A percentile compares a stretch with the other conserved stretches of the same genome.
These are phyloP conservation scores for Metridium senile DNA, from an alignment of 92 coral and sea anemone genomes.

Conservation along the genomic window DNA sequence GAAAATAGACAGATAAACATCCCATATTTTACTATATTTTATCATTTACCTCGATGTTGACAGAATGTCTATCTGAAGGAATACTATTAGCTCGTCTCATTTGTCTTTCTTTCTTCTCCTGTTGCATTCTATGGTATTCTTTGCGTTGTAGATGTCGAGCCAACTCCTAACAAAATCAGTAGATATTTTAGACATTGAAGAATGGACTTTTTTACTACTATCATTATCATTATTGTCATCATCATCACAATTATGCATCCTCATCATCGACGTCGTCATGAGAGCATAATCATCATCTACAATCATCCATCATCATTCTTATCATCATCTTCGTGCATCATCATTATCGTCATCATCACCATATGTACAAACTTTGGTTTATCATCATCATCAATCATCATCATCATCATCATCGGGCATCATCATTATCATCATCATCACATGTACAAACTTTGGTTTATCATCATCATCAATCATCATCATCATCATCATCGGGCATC, in stretches of 20 bases:
- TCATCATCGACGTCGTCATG: not conserved
- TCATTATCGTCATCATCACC: not conserved
- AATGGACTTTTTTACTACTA: too few relatives aligned
- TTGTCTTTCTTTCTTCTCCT: conserved; percentile 81
- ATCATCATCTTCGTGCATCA: not conserved
- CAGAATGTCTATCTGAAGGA: conserved; percentile 70
- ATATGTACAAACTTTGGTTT: too few relatives aligned
- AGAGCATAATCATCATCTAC: not conserved
- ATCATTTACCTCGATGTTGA: conserved; percentile 28
- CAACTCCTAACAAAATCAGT: conserved; percentile 57
- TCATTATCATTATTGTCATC: not conserved
- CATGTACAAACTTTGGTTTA: not conserved
- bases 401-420: not conserved
- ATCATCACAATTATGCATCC: not conserved
- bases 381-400: not conserved
- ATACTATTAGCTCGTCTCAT: conserved; percentile 73
- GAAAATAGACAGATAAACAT: too few relatives aligned
- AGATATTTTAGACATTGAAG: not conserved
- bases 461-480: not conserved
- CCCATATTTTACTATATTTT: too few relatives aligned
- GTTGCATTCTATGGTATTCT: conserved; percentile 82
- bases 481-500: not conserved
- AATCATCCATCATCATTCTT: not conserved
- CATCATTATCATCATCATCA: not conserved
- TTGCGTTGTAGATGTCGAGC: conserved; percentile 90